Conservation (phyloP, 2,113 vertebrate genomes). For the Actenoides lindsayi region DNA sequence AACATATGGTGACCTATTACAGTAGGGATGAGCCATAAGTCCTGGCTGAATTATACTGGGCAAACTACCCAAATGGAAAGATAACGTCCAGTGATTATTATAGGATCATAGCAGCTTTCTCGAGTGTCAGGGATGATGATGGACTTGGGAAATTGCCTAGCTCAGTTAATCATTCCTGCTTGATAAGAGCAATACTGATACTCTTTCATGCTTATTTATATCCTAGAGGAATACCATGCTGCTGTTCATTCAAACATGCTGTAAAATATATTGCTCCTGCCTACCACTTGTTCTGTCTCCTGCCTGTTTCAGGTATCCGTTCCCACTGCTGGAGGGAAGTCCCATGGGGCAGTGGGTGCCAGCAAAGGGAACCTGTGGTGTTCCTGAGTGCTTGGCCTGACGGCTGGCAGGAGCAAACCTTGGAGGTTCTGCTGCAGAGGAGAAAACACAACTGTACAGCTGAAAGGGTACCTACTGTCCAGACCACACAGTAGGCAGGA, state of each 20-base stretch:
- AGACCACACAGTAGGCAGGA: neutral
- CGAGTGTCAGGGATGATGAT: neutral
- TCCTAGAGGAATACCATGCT: neutral
- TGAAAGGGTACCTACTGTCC: neutral
- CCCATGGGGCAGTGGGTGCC: fast-evolving
- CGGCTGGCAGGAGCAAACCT: neutral
- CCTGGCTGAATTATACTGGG: constrained; percentile 5
- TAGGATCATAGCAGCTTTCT: neutral
- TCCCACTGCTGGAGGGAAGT: neutral
- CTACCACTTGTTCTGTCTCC: neutral
- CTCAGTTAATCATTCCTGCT: neutral
- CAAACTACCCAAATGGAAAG: constrained; percentile 17
- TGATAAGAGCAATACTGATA: neutral
- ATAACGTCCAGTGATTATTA: neutral
- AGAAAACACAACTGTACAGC: neutral
- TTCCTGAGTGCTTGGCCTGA: fast-evolving
- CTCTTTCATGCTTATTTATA: neutral
- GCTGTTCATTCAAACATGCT: neutral
- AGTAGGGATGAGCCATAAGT: neutral
- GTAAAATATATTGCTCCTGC: neutral
- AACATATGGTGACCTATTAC: constrained; percentile 58
- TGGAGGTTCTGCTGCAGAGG: neutral
- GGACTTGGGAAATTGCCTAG: neutral
- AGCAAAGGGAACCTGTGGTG: neutral
- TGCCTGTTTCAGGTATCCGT: fast-evolving